phyloP scores from a whole-genome alignment of 2,888 invertebrate genomes.

The Piscicola geometra region DNA sequence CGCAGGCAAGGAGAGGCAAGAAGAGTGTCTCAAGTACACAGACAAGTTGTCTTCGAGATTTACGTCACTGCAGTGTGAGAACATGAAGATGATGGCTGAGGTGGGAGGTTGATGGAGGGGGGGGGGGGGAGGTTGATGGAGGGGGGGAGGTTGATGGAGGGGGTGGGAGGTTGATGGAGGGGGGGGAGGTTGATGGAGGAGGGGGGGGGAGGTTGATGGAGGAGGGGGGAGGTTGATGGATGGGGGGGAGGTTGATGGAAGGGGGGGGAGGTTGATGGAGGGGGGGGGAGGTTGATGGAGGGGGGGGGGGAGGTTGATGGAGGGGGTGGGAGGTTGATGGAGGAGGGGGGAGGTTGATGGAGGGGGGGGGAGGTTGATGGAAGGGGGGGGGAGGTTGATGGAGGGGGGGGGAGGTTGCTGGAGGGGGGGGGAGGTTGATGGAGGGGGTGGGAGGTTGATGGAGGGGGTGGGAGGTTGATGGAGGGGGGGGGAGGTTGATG shows the following conservation, averaged over 20 bases:
- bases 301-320: background rate
- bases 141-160: background rate
- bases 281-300: background rate
- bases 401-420: too few relatives aligned
- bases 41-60: conserved; percentile 10
- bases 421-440: too few relatives aligned
- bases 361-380: too few relatives aligned
- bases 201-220: background rate
- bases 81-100: conserved; percentile 9
- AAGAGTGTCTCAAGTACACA: conserved; percentile 18
- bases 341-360: too few relatives aligned
- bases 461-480: background rate
- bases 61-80: conserved; percentile 21
- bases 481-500: background rate
- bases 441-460: background rate
- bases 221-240: background rate
- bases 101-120: background rate
- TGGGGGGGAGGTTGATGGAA: background rate
- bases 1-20: conserved; percentile 4
- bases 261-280: background rate
- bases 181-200: too few relatives aligned
- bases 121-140: background rate
- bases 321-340: too few relatives aligned
- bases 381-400: too few relatives aligned
- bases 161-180: background rate